Percentiles rank a stretch among this genome's conserved stretches.
phyloP scores from a whole-genome alignment of 2,113 vertebrate genomes.

The Myrmecobius fasciatus region DNA sequence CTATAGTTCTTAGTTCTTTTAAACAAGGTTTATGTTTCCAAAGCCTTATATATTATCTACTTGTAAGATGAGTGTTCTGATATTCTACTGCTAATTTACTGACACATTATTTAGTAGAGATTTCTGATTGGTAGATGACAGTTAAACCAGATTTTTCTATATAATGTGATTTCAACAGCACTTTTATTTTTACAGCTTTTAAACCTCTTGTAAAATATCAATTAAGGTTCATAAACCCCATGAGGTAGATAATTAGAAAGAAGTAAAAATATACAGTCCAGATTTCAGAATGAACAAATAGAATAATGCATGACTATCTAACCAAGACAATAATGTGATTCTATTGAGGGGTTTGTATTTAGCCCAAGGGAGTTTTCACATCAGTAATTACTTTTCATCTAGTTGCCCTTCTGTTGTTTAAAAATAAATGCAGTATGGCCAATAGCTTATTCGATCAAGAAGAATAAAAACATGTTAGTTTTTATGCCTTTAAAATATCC shows the following conservation, averaged over 20 bases:
- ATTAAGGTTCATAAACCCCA: slow-evolving; percentile 51
- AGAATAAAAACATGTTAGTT: background rate
- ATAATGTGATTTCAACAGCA: background rate
- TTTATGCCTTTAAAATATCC: background rate
- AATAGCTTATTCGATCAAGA: background rate
- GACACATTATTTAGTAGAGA: background rate
- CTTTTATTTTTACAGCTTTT: background rate
- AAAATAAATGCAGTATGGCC: background rate
- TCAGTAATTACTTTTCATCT: slow-evolving; percentile 38
- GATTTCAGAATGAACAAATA: slow-evolving; percentile 73
- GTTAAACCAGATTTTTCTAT: background rate
- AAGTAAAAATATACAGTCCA: slow-evolving; percentile 51
- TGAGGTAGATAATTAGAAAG: slow-evolving; percentile 60
- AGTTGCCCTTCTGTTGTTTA: slow-evolving; percentile 41
- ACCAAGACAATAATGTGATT: slow-evolving; percentile 3
- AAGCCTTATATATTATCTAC: background rate
- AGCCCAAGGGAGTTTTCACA: background rate
- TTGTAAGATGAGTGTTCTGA: background rate
- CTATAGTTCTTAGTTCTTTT: background rate
- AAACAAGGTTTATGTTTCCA: background rate
- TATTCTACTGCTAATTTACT: slow-evolving; percentile 9
- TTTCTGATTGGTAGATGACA: slow-evolving; percentile 42
- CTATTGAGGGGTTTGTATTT: slow-evolving; percentile 42
- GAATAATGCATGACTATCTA: slow-evolving; percentile 71
- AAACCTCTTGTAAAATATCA: slow-evolving; percentile 41